Evolutionary conservation across 2,797 vertebrate species (phyloP).

Genomic region (Halcyon smyrnensis): DNA sequence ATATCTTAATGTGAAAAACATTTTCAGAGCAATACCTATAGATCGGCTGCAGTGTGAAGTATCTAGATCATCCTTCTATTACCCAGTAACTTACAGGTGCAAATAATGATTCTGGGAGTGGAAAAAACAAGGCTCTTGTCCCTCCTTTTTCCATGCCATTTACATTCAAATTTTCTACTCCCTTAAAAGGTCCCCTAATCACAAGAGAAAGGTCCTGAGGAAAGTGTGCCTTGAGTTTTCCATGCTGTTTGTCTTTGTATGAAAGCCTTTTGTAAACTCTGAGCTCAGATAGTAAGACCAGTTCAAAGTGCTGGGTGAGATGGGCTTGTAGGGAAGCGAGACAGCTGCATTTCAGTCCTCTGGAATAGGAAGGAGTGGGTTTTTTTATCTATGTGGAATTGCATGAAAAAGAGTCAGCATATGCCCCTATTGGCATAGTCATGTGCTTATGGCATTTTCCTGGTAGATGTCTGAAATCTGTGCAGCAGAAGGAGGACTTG

Average conservation of each 20-base stretch:
- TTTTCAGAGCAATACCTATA: neutral
- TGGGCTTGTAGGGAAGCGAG: neutral
- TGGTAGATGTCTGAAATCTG: neutral
- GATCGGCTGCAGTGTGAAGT: neutral
- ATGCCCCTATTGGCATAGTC: neutral
- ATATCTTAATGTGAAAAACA: neutral
- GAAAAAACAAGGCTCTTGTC: neutral
- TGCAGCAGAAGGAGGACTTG: neutral
- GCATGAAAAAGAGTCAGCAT: neutral
- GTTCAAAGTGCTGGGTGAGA: neutral
- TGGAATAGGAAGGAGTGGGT: neutral
- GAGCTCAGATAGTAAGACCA: neutral
- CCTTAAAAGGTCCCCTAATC: neutral
- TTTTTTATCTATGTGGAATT: neutral
- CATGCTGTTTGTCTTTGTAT: neutral
- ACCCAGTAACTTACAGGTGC: neutral
- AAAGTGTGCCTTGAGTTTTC: conserved; percentile 54
- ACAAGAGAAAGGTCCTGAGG: conserved; percentile 11
- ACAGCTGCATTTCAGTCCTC: neutral
- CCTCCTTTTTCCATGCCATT: neutral
- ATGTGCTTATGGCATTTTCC: neutral
- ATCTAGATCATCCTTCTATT: neutral
- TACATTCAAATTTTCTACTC: neutral
- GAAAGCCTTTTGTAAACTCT: neutral
- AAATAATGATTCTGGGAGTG: neutral